These are phyloP conservation scores for Pyrrhosoma nymphula DNA, from an alignment of 2,888 invertebrate species.

Conservation along the genomic window DNA sequence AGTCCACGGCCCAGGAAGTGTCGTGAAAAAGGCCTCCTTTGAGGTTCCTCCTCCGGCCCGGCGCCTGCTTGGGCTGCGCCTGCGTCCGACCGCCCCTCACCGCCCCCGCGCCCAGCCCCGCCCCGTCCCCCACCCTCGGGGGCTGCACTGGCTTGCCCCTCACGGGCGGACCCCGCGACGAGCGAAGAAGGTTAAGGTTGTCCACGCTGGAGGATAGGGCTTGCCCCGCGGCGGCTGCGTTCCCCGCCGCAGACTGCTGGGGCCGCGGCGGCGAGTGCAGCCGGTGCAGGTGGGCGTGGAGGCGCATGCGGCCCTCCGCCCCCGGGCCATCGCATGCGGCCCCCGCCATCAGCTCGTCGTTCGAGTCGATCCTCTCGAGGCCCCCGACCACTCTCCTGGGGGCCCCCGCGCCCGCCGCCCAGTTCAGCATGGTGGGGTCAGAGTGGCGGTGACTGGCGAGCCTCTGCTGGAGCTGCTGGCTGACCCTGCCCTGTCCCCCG, in stretches of 20 bases:
- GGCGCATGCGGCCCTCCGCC: constrained; percentile 82
- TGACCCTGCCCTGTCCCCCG: constrained; percentile 68
- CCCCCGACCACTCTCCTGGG: constrained; percentile 71
- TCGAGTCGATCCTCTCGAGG: constrained; percentile 78
- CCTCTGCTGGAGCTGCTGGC: constrained; percentile 67
- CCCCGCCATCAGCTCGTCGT: constrained; percentile 72
- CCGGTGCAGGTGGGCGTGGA: constrained; percentile 76
- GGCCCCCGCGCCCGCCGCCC: constrained; percentile 75
- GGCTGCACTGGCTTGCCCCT: constrained; percentile 86
- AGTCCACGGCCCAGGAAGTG: constrained; percentile 90
- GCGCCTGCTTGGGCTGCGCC: constrained; percentile 51
- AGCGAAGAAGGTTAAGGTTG: constrained; percentile 26
- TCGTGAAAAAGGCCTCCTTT: constrained; percentile 76
- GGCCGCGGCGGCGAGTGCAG: constrained; percentile 52
- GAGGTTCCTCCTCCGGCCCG: background rate
- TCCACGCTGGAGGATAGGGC: constrained; percentile 51
- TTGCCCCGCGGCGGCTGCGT: background rate
- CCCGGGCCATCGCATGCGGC: constrained; percentile 76
- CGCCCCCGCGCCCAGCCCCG: background rate
- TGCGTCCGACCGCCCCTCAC: background rate
- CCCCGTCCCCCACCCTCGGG: constrained; percentile 82
- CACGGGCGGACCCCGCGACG: constrained; percentile 69
- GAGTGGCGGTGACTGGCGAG: constrained; percentile 77
- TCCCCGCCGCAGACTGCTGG: background rate
- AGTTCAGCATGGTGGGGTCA: constrained; percentile 76